Evolutionary conservation across 2,797 vertebrate species (phyloP), one percentile per base, ranked within the genome.

Genomic region (Nannoperca australis): DNA sequence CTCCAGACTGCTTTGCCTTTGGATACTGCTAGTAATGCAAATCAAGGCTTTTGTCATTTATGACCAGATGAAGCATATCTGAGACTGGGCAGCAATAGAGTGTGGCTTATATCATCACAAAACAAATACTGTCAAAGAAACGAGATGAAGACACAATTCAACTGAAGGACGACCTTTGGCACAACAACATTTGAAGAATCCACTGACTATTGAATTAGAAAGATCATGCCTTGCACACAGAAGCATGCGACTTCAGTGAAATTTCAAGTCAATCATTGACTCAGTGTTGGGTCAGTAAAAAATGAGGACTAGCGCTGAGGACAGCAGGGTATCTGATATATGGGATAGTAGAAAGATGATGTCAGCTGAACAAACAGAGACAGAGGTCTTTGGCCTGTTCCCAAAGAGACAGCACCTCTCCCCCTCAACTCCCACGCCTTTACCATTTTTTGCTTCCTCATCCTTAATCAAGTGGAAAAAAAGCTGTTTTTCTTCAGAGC

Each of bases 301-400:
- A 82, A 80, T 56, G 74, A 85, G 81, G 83, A 87, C 73, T 78
- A 55, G 70, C 45, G 51, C 84, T 88, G 86, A 93, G 91, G 92
- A 94, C 87, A 91, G 91, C 88, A 78, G 84, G 78, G 78, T 88
- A 91, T 92, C 89, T 93, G 93, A 94, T 94, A 88, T 92, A 92
- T 91, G 87, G 91, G 93, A 94, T 90, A 92, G 91, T 91, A 93
- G 91, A 86, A 92, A 85, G 84, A 89, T 95, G 93, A 95, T 95
- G 94, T 96, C 92, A 95, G 94, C 92, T 86, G 88, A 91, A 88
- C 84, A 93, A 95, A 94, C 93, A 92, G 90, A 95, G 92, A 94
- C 87, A 79, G 88, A 91, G 91, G 85, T 92, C 86, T 93, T 82
- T 88, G 90, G 93, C 87, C 86, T 76, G 73, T 76, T 82, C 85